phyloP scores from a whole-genome alignment of 53 echinoderm and acorn worm species.

The Patiria pectinifera region DNA sequence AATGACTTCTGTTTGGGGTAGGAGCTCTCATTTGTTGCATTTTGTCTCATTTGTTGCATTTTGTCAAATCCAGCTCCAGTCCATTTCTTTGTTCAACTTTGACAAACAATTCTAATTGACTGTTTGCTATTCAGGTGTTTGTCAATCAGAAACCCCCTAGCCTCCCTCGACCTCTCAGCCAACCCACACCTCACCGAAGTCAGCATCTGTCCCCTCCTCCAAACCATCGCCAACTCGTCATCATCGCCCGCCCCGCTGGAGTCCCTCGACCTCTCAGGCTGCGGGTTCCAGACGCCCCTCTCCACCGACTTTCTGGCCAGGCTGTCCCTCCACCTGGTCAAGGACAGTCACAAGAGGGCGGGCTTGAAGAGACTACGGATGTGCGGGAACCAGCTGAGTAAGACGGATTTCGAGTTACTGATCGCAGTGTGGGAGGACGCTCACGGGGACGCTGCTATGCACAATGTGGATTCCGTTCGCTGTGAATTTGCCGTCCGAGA shows the following conservation, averaged over 20 bases:
- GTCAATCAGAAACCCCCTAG: constrained; percentile 67
- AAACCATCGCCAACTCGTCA: constrained; percentile 31
- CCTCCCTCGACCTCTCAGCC: constrained; percentile 75
- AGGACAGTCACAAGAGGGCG: constrained; percentile 46
- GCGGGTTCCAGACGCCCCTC: constrained; percentile 75
- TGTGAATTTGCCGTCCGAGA: constrained; percentile 65
- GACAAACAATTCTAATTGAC: too few species aligned
- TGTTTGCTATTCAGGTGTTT: constrained; percentile 68
- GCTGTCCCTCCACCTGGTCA: constrained; percentile 49
- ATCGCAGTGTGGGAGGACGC: constrained; percentile 84
- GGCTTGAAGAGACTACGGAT: constrained; percentile 65
- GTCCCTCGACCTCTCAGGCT: constrained; percentile 77
- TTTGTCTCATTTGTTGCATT: too few species aligned
- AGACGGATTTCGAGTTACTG: constrained; percentile 78
- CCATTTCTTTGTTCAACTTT: not conserved
- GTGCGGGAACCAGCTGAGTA: constrained; percentile 76
- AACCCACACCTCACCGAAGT: constrained; percentile 73
- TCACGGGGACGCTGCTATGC: constrained; percentile 69
- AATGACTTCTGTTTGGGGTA: too few species aligned
- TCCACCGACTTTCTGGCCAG: constrained; percentile 60
- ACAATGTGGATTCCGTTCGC: constrained; percentile 71
- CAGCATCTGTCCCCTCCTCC: constrained; percentile 71
- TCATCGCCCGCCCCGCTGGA: constrained; percentile 39
- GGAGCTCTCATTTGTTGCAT: too few species aligned
- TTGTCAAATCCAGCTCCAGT: too few species aligned